Conservation (phyloP, 2,888 invertebrate genomes). For the Caenorhabditis imperialis region DNA sequence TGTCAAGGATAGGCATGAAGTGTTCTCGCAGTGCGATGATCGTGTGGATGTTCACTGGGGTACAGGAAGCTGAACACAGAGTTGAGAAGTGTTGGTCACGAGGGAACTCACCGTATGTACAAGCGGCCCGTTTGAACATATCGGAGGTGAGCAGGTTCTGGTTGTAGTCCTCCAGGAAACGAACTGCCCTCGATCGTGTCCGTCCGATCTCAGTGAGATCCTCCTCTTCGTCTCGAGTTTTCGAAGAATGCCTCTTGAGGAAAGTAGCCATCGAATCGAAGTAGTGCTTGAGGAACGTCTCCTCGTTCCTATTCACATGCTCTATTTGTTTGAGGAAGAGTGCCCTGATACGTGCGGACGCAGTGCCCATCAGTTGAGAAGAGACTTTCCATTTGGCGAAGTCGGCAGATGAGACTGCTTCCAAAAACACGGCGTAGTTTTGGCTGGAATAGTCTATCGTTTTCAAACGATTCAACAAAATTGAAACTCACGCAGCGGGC, state of each 20-base stretch:
- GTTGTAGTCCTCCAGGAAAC: constrained; percentile 1
- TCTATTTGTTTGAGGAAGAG: constrained; percentile 20
- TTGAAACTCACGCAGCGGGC: constrained; percentile 9
- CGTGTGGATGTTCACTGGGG: constrained; percentile 3
- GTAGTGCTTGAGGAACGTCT: neutral
- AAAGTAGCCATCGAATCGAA: constrained; percentile 17
- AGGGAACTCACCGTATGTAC: constrained; percentile 25
- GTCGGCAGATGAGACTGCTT: neutral
- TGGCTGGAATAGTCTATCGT: neutral
- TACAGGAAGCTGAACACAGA: neutral
- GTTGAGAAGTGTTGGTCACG: neutral
- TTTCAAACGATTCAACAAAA: neutral
- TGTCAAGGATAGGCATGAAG: constrained; percentile 28
- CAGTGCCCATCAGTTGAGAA: constrained; percentile 3
- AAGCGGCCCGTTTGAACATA: constrained; percentile 14
- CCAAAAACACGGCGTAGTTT: constrained; percentile 9
- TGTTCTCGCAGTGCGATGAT: constrained; percentile 24
- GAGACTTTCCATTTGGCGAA: constrained; percentile 13
- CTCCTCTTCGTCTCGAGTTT: neutral
- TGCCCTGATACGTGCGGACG: constrained; percentile 6
- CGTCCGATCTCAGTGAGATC: constrained; percentile 20
- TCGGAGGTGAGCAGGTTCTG: constrained; percentile 7
- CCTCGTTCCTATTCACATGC: neutral
- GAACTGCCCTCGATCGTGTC: constrained; percentile 5
- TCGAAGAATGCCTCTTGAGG: neutral